phyloP scores from a whole-genome alignment of 1,140 invertebrate genomes.

The Sitobion miscanthi region DNA sequence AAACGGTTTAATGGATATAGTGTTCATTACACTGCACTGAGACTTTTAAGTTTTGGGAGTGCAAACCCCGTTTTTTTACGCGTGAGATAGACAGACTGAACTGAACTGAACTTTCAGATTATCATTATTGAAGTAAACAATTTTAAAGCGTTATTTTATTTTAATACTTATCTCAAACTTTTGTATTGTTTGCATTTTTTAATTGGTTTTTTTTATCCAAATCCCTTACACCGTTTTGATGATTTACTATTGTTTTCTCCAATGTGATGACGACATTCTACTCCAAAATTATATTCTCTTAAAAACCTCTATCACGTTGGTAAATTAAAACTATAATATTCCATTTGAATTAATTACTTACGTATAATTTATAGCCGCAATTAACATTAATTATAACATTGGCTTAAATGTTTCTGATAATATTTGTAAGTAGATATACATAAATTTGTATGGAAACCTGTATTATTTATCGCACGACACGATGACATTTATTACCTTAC shows the following conservation, averaged over 20 bases:
- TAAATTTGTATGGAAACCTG: neutral
- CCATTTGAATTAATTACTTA: neutral
- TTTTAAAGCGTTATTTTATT: neutral
- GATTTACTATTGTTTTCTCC: neutral
- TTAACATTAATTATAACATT: neutral
- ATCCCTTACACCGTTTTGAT: neutral
- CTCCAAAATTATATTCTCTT: neutral
- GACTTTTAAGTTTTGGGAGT: neutral
- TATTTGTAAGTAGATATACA: neutral
- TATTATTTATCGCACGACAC: neutral
- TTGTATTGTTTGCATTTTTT: neutral
- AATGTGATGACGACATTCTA: neutral
- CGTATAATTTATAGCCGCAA: neutral
- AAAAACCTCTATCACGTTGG: neutral
- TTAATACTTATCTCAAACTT: neutral
- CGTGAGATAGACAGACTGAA: neutral
- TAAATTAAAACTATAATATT: neutral
- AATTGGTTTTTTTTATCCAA: neutral
- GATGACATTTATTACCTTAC: neutral
- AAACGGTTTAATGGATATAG: constrained; percentile 2
- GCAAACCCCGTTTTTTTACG: neutral
- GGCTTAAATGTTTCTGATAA: neutral
- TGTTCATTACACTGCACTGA: constrained; percentile 2
- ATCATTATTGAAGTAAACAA: constrained; percentile 2
- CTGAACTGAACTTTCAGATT: neutral